phyloP scores from a whole-genome alignment of 2,797 vertebrate genomes.

The Smutsia temminckii region DNA sequence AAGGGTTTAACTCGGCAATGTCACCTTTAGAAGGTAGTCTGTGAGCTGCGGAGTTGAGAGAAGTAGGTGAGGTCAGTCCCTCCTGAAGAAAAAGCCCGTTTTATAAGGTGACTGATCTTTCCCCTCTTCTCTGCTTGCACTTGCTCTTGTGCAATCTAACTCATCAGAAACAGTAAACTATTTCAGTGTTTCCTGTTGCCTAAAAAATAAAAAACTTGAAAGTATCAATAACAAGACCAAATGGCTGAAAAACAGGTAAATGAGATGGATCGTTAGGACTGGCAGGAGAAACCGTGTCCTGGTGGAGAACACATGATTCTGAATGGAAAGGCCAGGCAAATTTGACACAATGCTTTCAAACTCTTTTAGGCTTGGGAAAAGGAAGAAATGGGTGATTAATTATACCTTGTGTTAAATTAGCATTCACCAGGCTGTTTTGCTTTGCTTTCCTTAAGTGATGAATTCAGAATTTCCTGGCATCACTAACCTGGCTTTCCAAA shows the following conservation, averaged over 20 bases:
- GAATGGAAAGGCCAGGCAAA: not conserved
- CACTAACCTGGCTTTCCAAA: not conserved
- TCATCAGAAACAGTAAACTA: constrained; percentile 40
- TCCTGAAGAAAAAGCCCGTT: constrained; percentile 62
- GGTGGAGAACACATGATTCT: not conserved
- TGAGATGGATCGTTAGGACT: not conserved
- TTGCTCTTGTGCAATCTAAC: not conserved
- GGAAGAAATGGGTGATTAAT: not conserved
- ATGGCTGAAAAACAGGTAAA: not conserved
- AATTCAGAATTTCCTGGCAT: not conserved
- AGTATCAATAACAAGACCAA: not conserved
- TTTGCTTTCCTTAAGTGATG: not conserved
- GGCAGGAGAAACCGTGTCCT: not conserved
- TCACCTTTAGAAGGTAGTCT: constrained; percentile 19
- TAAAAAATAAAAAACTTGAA: not conserved
- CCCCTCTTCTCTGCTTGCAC: constrained; percentile 43
- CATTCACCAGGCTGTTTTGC: not conserved
- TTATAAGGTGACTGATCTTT: not conserved
- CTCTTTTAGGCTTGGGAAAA: not conserved
- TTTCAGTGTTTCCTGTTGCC: constrained; percentile 46
- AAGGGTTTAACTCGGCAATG: not conserved
- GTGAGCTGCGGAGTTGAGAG: constrained; percentile 53
- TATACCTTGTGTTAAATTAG: not conserved
- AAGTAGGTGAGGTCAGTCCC: not conserved
- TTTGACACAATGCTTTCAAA: not conserved